Conservation (phyloP, 2,113 vertebrate genomes). For the Sardina pilchardus region DNA sequence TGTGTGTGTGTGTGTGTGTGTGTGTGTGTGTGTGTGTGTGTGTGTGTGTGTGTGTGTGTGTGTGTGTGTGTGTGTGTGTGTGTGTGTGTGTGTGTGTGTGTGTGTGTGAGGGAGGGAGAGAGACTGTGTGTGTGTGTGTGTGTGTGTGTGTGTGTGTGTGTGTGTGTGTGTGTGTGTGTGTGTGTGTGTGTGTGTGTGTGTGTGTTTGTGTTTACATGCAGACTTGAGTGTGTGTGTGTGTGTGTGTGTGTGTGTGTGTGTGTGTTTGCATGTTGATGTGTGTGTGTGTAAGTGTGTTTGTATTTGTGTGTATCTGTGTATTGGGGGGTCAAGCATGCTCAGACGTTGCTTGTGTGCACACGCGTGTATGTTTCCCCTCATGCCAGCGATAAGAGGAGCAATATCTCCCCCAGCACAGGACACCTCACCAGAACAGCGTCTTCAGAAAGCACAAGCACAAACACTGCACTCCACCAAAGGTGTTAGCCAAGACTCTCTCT, state of each 20-base stretch:
- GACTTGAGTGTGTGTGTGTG: constrained; percentile 23
- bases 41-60: not conserved
- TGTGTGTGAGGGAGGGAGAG: not conserved
- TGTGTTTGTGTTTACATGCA: not conserved
- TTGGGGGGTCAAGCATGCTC: constrained; percentile 4
- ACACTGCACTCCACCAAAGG: not conserved
- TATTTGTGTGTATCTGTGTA: constrained; percentile 24
- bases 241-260: not conserved
- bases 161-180: not conserved
- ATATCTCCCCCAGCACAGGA: not conserved
- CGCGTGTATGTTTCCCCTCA: not conserved
- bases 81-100: constrained; percentile 19
- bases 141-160: constrained; percentile 17
- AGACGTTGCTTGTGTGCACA: not conserved
- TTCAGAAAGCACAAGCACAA: constrained; percentile 10
- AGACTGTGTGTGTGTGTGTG: constrained; percentile 12
- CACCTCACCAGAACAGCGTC: not conserved
- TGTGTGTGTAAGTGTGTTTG: constrained; percentile 1
- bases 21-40: not conserved
- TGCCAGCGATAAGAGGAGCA: not conserved
- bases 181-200: constrained; percentile 17
- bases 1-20: not conserved
- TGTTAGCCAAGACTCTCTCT: not conserved
- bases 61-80: constrained; percentile 26
- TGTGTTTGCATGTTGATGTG: not conserved